Evolutionary conservation across 2,888 invertebrate species (phyloP).

Genomic region (Andrena haemorrhoa): DNA sequence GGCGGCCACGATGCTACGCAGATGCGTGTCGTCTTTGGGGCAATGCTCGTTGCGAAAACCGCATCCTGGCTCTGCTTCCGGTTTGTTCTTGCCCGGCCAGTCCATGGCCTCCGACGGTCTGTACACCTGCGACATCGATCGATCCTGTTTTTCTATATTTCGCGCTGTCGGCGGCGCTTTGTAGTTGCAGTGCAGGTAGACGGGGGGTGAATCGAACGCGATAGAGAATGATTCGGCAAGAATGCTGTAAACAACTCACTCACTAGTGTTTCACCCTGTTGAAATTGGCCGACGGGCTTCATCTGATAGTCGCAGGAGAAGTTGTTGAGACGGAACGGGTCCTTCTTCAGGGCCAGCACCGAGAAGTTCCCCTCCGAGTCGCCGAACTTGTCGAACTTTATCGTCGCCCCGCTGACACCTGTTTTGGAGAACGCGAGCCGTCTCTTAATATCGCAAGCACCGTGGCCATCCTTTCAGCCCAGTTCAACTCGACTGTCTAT

Average conservation of each 20-base stretch:
- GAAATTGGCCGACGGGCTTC: slow-evolving; percentile 94
- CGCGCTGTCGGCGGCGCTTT: not conserved
- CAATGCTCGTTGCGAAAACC: slow-evolving; percentile 97
- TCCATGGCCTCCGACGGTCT: slow-evolving; percentile 90
- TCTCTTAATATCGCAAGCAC: not conserved
- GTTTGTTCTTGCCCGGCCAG: slow-evolving; percentile 94
- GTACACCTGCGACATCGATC: slow-evolving; percentile 88
- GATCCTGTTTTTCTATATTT: not conserved
- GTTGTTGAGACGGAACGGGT: slow-evolving; percentile 85
- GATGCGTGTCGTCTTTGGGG: slow-evolving; percentile 92
- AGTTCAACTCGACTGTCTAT: no score
- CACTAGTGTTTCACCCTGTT: slow-evolving; percentile 92
- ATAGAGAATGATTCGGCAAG: slow-evolving; percentile 38
- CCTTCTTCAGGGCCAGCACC: slow-evolving; percentile 92
- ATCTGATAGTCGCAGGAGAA: slow-evolving; percentile 92
- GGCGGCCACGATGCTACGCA: slow-evolving; percentile 92
- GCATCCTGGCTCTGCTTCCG: slow-evolving; percentile 96
- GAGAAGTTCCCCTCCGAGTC: slow-evolving; percentile 99
- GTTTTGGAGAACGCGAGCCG: slow-evolving; percentile 58
- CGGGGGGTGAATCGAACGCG: not conserved
- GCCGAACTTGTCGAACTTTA: slow-evolving; percentile 95
- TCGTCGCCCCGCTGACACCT: slow-evolving; percentile 98
- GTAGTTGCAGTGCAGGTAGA: slow-evolving; percentile 6
- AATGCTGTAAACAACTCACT: slow-evolving; percentile 87
- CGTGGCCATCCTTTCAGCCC: no score